These are phyloP conservation scores for Ruditapes philippinarum DNA, from an alignment of 1,140 invertebrate species.

Conservation along the genomic window DNA sequence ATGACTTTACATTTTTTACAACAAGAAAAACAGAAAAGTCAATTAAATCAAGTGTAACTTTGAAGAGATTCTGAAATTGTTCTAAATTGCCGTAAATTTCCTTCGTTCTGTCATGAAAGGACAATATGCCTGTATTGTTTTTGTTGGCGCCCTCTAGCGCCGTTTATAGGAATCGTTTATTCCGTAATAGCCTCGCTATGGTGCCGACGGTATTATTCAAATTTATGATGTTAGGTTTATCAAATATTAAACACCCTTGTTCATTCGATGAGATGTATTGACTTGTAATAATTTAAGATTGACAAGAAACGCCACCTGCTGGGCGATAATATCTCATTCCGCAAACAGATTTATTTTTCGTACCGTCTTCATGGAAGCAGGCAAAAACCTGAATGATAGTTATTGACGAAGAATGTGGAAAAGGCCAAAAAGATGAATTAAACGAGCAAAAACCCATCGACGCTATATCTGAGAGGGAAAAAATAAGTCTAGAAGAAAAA, in stretches of 20 bases:
- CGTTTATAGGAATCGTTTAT: constrained; percentile 44
- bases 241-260: constrained; percentile 57
- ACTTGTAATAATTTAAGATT: constrained; percentile 48
- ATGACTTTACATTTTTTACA: neutral
- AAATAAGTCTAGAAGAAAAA: too few species aligned
- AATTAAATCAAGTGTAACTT: constrained; percentile 22
- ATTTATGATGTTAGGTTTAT: constrained; percentile 60
- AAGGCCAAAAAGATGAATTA: too few species aligned
- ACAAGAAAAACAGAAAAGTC: neutral
- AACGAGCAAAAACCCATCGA: too few species aligned
- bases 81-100: neutral
- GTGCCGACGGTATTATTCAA: constrained; percentile 55
- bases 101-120: neutral
- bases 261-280: constrained; percentile 55
- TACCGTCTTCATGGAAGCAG: neutral
- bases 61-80: neutral
- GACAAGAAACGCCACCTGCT: constrained; percentile 29
- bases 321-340: constrained; percentile 5
- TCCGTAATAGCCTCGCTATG: constrained; percentile 9
- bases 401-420: neutral
- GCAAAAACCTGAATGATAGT: neutral
- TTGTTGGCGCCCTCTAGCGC: constrained; percentile 4
- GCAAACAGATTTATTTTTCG: constrained; percentile 9
- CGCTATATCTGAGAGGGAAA: too few species aligned
- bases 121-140: constrained; percentile 30